Base-by-base conservation (phyloP, 2,113 vertebrate species). In the Spilogale gracilis region DNA sequence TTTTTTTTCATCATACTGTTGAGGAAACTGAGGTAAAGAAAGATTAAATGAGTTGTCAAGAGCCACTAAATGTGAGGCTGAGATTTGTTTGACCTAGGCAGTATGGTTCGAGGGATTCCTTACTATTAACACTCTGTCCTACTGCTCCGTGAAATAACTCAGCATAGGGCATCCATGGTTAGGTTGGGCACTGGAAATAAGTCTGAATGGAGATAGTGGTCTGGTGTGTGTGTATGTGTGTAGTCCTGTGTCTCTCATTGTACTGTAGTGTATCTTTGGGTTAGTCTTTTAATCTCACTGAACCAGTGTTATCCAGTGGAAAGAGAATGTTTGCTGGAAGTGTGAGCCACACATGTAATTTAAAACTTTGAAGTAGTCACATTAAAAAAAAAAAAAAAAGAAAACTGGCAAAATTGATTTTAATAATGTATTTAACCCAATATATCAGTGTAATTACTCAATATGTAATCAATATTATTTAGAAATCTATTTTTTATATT, bases 371-470 rank as follows among this genome's bases (percentile, higher is more conserved):
- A 69, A 80, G 9, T 17, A 69, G 50, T 17, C 45, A 48, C 7
- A 43, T 84, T 74, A 84, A 61, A 27, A 13, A 54, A 45, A 58
- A 65, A 18, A n/a, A 18, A n/a, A 73, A 90, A n/a, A 38, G 38
- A 6, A 83, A 58, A 84, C 21, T 87, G 18, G 50, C 60, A n/a
- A 61, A 90, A 74, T 93, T 76, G 32, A 96, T 73, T 82, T 97
- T 60, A 87, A 78, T 43, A 67, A 45, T 43, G 4, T 43, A 5
- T 65, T 54, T 91, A 61, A 87, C 18, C 43, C 17, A 84, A 54
- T 79, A 69, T 45, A 23, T 56, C 30, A 60, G 65, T 96, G 52
- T 21, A 50, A 17, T 63, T 18, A 73, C 54, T 89, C 9, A 93
- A 74, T 18, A 79, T 90, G 11, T 81, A 63, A 52, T 82, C 3